Conservation (phyloP, 2,888 invertebrate species). For the Ectemnius continuus region DNA sequence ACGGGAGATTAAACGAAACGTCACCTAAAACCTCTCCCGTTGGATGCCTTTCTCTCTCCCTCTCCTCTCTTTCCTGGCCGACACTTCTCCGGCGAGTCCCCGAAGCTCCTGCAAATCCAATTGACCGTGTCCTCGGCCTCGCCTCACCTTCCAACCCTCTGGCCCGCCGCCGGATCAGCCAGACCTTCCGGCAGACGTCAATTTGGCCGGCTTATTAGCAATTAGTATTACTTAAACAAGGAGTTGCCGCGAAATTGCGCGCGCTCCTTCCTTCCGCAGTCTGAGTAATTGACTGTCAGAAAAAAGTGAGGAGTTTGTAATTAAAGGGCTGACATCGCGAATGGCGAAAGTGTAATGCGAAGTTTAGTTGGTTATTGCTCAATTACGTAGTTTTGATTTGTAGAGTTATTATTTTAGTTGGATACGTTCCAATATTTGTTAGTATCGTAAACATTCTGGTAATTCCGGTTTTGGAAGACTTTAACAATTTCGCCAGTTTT, state of each 20-base stretch:
- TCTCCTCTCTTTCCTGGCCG: slow-evolving; percentile 18
- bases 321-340: background rate
- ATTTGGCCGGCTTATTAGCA: slow-evolving; percentile 8
- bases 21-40: slow-evolving; percentile 26
- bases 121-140: slow-evolving; percentile 8
- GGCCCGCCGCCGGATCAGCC: too few relatives aligned
- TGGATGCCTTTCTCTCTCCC: slow-evolving; percentile 29
- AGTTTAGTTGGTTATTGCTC: too few relatives aligned
- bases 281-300: background rate
- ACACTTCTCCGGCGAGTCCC: background rate
- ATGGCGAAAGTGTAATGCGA: too few relatives aligned
- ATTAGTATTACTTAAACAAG: slow-evolving; percentile 7
- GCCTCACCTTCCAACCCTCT: too few relatives aligned
- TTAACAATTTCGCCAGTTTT: too few relatives aligned
- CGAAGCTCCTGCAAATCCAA: slow-evolving; percentile 27
- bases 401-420: too few relatives aligned
- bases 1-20: slow-evolving; percentile 43
- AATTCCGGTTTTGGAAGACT: too few relatives aligned
- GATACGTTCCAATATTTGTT: too few relatives aligned
- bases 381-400: too few relatives aligned
- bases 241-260: background rate
- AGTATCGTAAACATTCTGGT: too few relatives aligned
- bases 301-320: background rate
- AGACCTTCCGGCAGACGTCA: too few relatives aligned
- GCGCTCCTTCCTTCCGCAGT: too few relatives aligned